Conservation (phyloP, 2,888 invertebrate genomes). For the Calameuta filiformis region DNA sequence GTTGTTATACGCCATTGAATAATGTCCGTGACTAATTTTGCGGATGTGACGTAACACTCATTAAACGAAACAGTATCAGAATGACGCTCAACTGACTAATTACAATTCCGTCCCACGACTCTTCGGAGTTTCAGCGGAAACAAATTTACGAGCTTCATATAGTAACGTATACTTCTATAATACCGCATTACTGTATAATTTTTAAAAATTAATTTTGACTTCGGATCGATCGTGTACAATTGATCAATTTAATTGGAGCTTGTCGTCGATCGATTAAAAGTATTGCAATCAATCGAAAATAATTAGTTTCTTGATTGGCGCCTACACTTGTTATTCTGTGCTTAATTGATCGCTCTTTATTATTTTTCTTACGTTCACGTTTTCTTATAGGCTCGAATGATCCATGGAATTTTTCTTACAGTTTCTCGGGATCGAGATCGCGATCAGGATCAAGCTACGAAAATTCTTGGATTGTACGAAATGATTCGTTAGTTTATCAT, state of each 20-base stretch:
- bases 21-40: neutral
- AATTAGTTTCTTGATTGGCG: neutral
- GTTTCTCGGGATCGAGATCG: neutral
- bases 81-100: neutral
- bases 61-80: neutral
- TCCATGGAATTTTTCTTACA: neutral
- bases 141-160: neutral
- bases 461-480: neutral
- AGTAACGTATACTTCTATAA: too few relatives aligned
- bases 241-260: neutral
- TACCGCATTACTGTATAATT: neutral
- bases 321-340: neutral
- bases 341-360: neutral
- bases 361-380: neutral
- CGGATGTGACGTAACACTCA: neutral
- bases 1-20: neutral
- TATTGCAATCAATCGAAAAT: neutral
- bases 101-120: neutral
- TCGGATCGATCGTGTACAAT: neutral
- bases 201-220: neutral
- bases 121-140: neutral
- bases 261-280: neutral
- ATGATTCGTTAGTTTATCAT: neutral
- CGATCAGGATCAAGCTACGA: neutral
- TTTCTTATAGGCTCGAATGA: too few relatives aligned